phyloP scores from a whole-genome alignment of 2,888 invertebrate species.

The Elmis aenea region DNA sequence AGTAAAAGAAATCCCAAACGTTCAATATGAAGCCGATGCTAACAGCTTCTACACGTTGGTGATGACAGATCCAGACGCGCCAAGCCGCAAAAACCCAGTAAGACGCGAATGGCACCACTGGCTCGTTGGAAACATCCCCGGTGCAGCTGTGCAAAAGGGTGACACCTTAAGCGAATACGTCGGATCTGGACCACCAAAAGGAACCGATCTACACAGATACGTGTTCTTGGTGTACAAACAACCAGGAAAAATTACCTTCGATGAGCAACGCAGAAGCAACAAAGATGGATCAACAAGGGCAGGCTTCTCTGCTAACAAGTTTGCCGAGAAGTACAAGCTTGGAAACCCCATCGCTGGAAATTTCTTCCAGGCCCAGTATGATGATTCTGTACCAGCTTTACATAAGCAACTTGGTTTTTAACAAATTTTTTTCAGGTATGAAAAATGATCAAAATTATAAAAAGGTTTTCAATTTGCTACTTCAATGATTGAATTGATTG shows the following conservation, averaged over 20 bases:
- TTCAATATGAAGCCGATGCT: constrained; percentile 59
- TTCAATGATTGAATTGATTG: background rate
- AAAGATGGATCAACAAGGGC: constrained; percentile 32
- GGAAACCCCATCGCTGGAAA: constrained; percentile 59
- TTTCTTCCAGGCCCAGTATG: constrained; percentile 56
- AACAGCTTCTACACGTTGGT: constrained; percentile 59
- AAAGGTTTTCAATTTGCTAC: constrained; percentile 4
- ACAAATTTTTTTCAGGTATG: no score
- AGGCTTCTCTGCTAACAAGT: constrained; percentile 53
- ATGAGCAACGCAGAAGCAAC: constrained; percentile 16
- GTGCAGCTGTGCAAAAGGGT: constrained; percentile 56
- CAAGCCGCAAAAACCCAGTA: constrained; percentile 62
- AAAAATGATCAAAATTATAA: no score
- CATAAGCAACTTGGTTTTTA: constrained; percentile 9
- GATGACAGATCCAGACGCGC: constrained; percentile 73
- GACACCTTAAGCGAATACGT: constrained; percentile 61
- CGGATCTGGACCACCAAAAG: constrained; percentile 67
- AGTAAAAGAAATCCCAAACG: constrained; percentile 63
- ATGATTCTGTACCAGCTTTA: constrained; percentile 50
- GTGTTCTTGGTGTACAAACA: constrained; percentile 68
- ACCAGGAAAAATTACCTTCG: constrained; percentile 45
- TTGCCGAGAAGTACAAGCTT: constrained; percentile 54
- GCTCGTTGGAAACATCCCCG: constrained; percentile 70
- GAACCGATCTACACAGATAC: constrained; percentile 68
- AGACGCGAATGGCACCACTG: constrained; percentile 74